Evolutionary conservation across 37 sponge, comb jelly and placozoan species (phyloP), one percentile per base, ranked within the genome.

Genomic region (Corticium candelabrum): DNA sequence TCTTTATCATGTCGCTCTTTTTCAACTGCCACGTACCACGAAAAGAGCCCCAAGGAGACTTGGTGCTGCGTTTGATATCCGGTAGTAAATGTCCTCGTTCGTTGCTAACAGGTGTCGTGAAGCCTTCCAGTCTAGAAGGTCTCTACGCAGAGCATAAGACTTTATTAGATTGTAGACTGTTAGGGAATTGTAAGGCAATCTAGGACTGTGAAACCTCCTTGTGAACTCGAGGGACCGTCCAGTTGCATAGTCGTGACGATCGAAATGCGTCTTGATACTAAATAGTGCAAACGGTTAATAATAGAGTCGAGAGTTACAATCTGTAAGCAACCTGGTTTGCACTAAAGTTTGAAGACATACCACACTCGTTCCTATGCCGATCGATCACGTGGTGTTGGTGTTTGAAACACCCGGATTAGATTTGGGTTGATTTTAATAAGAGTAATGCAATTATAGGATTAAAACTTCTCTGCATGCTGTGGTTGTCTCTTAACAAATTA

Each of bases 201-300:
- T 78, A 81, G 3, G 34, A 39, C 38, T n/a, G 74, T n/a, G 40
- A 0, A 82, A 85, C 89, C 86, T 89, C 81, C 57, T 89, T 89
- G 83, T 86, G 80, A 35, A 81, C 37, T 3, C 77, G 62, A 33
- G 86, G 86, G 0, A 89, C 78, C 62, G 85, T 72, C 31, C 85
- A 89, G 79, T 89, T 89, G 69, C 80, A 81, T 34, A 89, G 78
- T 56, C 84, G 69, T 29, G 75, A 41, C 1, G 90, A 68, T 38
- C 70, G 38, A 34, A 86, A 89, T n/a, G 90, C 83, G 35, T 37
- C 29, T 70, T 89, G 86, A 80, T 80, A 89, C 90, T 89, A 50
- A 1, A 67, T 5, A 21, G 21, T 27, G 39, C 7, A 40, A 77
- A 78, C 33, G n/a, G 38, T n/a, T 74, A 34, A 50, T 38, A 21